phyloP scores from a whole-genome alignment of 2,888 invertebrate species.

The Dendrolimus houi region DNA sequence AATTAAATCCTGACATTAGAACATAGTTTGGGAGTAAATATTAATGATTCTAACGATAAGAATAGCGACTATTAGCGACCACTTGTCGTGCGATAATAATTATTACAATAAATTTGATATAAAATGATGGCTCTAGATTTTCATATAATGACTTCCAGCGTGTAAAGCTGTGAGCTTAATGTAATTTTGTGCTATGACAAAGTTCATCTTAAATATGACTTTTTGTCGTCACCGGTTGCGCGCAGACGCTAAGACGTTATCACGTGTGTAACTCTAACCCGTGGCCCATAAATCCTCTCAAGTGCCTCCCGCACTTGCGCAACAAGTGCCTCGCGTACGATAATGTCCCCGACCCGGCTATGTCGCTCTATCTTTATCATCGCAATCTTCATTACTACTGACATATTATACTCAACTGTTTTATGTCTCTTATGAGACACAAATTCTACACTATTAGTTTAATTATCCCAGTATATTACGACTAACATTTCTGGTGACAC shows the following conservation, averaged over 20 bases:
- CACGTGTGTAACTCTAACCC: constrained; percentile 56
- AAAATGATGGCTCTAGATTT: too few species aligned
- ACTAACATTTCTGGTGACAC: background rate
- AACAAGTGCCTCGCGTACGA: constrained; percentile 51
- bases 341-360: constrained; percentile 35
- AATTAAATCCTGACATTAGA: background rate
- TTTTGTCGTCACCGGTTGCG: constrained; percentile 38
- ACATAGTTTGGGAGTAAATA: too few species aligned
- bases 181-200: too few species aligned
- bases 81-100: too few species aligned
- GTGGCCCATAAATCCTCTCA: constrained; percentile 52
- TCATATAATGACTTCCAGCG: too few species aligned
- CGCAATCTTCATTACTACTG: constrained; percentile 9
- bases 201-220: constrained; percentile 11
- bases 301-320: constrained; percentile 55
- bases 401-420: background rate
- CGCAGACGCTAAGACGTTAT: constrained; percentile 50
- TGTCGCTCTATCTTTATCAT: constrained; percentile 30
- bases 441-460: background rate
- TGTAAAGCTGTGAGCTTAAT: too few species aligned
- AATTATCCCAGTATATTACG: background rate
- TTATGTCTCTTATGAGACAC: background rate
- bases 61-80: too few species aligned
- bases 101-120: too few species aligned
- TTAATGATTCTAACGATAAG: too few species aligned